Base-by-base conservation (phyloP, 2,888 invertebrate species). In the Stenurella melanura region DNA sequence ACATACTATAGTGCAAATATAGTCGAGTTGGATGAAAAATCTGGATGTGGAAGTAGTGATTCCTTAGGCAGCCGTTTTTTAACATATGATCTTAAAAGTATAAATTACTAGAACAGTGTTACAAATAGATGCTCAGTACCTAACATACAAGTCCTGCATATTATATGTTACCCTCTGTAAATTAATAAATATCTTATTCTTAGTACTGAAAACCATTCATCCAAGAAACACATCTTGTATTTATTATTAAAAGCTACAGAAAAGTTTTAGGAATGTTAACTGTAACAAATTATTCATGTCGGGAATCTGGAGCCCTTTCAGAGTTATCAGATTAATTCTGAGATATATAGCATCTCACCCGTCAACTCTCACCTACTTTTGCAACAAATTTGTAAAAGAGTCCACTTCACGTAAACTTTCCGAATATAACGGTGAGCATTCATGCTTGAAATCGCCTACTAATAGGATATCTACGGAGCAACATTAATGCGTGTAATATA, bases 401-500 rank as follows among this genome's bases (percentile, higher is more conserved):
- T 34, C 15, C 60, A 70, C 70, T 60, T 58, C 30, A 70, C 17
- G 57, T 30, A 26, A 70, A 70, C 69, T 58, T 57, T 69, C 57
- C 6, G 19, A 19, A 66, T 63, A 50, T 18, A 18, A 66, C 19
- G 21, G 64, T 18, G 50, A 50, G 64, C 42, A 66, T 66, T 42
- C 58, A 15, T 30, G 34, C 60, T 30, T 12, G 17, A 21, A 70
- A 70, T 60, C 60, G 42, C 19, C 42, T 60, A 26, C 67, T 74
- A 74, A 74, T 68, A 74, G 74, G 67, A 74, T 58, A 58, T 58
- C 60, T 30, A 38, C 19, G 58, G 75, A 78, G 73, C 57, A 56
- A 60, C 71, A 19, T 66, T 76, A 79, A 75, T 74, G 78, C 76
- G 19, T 54, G 56, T 78, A 80, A 80, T 78, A 74, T 80, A 76